phyloP scores from a whole-genome alignment of 2,888 invertebrate species.

The Chrysolina oricalcia region DNA sequence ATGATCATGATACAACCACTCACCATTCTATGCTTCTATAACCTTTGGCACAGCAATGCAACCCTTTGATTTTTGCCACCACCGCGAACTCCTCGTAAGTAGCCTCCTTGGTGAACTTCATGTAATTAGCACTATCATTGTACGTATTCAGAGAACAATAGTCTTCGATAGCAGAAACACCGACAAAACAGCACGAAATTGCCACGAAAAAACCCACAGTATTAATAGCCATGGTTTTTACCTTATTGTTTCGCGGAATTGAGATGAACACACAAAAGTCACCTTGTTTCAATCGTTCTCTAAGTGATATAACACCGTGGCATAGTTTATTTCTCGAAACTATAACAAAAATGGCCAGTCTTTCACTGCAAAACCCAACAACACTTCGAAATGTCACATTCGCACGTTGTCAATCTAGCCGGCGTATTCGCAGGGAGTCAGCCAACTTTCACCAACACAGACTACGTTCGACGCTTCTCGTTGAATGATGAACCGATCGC shows the following conservation, averaged over 20 bases:
- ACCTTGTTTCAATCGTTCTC: not conserved
- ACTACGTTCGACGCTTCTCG: not conserved
- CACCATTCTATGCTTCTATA: conserved; percentile 88
- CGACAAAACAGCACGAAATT: conserved; percentile 30
- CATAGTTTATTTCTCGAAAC: not conserved
- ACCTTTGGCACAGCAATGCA: conserved; percentile 85
- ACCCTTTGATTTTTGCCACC: conserved; percentile 81
- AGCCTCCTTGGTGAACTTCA: conserved; percentile 85
- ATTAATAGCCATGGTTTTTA: conserved; percentile 38
- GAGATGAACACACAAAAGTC: not conserved
- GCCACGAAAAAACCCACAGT: conserved; percentile 32
- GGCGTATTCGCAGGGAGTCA: not conserved
- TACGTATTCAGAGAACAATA: conserved; percentile 79
- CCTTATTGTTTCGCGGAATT: not conserved
- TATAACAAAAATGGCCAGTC: not conserved
- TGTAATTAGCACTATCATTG: conserved; percentile 74
- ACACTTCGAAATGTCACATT: conserved; percentile 11
- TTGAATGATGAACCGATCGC: not conserved
- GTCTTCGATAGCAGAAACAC: conserved; percentile 64
- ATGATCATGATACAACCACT: conserved; percentile 67
- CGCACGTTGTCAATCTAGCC: conserved; percentile 7
- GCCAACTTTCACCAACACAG: not conserved
- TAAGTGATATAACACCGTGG: not conserved
- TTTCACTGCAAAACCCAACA: not conserved
- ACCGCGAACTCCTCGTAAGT: conserved; percentile 80